Base-by-base conservation (phyloP, 92 coral and sea anemone species). In the Anthopleura xanthogrammica region DNA sequence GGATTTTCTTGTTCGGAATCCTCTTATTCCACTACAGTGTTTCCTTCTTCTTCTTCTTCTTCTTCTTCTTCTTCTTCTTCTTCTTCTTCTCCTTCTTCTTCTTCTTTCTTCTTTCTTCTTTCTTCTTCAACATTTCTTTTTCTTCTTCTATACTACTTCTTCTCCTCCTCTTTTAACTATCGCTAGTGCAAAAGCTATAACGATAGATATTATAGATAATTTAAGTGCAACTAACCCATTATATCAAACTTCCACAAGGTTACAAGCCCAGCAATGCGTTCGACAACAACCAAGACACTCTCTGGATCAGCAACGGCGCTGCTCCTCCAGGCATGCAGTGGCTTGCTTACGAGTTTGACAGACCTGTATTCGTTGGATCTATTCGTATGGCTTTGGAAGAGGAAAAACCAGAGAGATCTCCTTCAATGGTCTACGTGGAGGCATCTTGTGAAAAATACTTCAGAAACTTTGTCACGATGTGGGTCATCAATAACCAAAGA, bases 291-390 rank as follows among this genome's bases (percentile, higher is more conserved):
- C 93, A 89, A 20, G 99, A 96, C 72, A 96, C 97, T 40, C 88
- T 96, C 0, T 96, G 99, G 99, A 91, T 96, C 55, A 89, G 98
- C 40, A 96, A 96, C 58, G 99, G 99, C 36, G 93, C 91, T 2
- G 96, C 99, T 11, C 98, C 94, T 16, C 95, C 99, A 1, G 99
- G 99, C 83, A 94, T 92, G 97, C 99, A 96, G 91, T 96, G 99
- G 99, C 86, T 96, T 76, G 98, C 89, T 4, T 96, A 84, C 87
- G 99, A 94, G 71, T 96, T 96, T 80, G 91, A 92, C 11, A 50
- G 87, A 52, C 99, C 99, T 2, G 99, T 96, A 3, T 92, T 84
- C 17, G 81, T 96, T 20, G 98, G 95, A 52, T 96, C 99, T 14
- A 87, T 96, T 58, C 98, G 94, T 56, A 83, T 96, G 79, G 90